phyloP scores from a whole-genome alignment of 1,140 invertebrate species.

The Coelopa frigida region DNA sequence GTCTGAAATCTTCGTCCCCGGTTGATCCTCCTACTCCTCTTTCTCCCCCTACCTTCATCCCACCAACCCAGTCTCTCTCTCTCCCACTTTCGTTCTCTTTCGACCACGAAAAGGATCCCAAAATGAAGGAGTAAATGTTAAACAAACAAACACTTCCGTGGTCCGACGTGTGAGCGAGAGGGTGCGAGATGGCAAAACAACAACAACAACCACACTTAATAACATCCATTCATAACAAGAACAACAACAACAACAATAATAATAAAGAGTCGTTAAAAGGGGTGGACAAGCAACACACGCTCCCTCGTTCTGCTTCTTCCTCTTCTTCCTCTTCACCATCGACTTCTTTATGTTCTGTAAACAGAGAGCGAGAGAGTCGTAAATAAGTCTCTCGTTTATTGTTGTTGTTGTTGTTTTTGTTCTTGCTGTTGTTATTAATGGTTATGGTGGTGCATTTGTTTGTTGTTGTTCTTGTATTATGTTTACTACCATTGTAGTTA shows the following conservation, averaged over 20 bases:
- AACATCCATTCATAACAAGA: too few relatives aligned
- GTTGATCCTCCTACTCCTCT: too few relatives aligned
- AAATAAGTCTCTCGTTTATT: background rate
- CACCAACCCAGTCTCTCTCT: too few relatives aligned
- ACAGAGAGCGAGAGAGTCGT: background rate
- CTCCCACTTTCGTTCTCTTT: too few relatives aligned
- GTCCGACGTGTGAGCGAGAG: background rate
- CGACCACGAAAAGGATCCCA: background rate
- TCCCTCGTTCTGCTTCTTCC: background rate
- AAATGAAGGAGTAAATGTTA: background rate
- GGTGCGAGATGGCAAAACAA: background rate
- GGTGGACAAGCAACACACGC: slow-evolving; percentile 10
- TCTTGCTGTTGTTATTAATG: slow-evolving; percentile 4
- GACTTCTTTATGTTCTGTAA: background rate
- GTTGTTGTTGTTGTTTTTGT: slow-evolving; percentile 7
- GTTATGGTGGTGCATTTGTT: background rate
- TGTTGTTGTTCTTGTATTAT: background rate
- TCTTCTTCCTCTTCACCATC: background rate
- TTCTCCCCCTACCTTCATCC: too few relatives aligned
- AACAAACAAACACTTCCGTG: background rate
- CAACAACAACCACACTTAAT: too few relatives aligned
- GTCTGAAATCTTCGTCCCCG: too few relatives aligned
- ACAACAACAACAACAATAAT: too few relatives aligned
- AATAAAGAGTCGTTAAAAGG: slow-evolving; percentile 10
- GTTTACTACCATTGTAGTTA: background rate